A percentile compares a stretch with the other conserved stretches of the same genome.
phyloP scores from a whole-genome alignment of 2,888 invertebrate genomes.

The Mimumesa dahlbomi region DNA sequence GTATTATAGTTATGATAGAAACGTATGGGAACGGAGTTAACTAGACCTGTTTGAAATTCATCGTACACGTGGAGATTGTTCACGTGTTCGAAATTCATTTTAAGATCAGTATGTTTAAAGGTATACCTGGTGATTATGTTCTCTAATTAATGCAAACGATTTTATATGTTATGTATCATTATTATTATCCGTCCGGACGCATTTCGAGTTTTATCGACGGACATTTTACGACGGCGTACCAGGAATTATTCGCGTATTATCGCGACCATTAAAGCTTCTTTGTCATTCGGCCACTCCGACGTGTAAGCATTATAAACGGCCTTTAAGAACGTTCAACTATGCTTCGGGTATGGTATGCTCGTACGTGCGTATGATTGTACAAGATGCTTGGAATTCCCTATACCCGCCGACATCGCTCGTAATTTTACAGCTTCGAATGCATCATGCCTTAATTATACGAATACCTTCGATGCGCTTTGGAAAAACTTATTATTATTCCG shows the following conservation, averaged over 20 bases:
- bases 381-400: neutral
- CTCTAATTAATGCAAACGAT: too few relatives aligned
- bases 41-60: too few relatives aligned
- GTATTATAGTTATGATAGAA: too few relatives aligned
- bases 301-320: constrained; percentile 34
- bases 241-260: constrained; percentile 15
- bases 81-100: too few relatives aligned
- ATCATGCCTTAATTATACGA: constrained; percentile 3
- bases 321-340: constrained; percentile 12
- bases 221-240: neutral
- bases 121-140: too few relatives aligned
- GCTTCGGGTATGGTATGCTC: neutral
- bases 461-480: neutral
- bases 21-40: too few relatives aligned
- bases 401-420: neutral
- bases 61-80: too few relatives aligned
- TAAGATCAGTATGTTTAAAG: too few relatives aligned
- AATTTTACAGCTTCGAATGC: neutral
- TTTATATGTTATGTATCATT: too few relatives aligned
- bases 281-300: constrained; percentile 36
- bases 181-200: too few relatives aligned
- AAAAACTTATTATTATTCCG: too few relatives aligned
- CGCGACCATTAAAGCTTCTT: constrained; percentile 48
- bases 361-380: constrained; percentile 7
- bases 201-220: neutral